Evolutionary conservation across 2,113 vertebrate genomes (phyloP).

Genomic region (Syngnathoides biaculeatus): DNA sequence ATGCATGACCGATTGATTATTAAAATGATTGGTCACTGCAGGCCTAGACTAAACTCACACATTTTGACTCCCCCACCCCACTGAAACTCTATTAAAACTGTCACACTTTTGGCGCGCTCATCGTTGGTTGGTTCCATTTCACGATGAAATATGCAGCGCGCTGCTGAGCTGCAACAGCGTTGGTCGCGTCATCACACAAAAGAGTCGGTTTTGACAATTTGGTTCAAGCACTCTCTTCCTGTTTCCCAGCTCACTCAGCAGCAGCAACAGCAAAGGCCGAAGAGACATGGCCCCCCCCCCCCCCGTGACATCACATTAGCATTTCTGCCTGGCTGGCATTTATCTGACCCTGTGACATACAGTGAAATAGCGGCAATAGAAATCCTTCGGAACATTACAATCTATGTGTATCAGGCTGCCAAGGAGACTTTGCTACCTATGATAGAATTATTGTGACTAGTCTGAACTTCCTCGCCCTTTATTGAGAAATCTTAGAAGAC

Average conservation of each 20-base stretch:
- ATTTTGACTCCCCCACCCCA: too few species aligned
- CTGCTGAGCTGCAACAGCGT: not conserved
- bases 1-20: too few species aligned
- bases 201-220: not conserved
- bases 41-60: too few species aligned
- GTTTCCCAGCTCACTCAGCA: slow-evolving; percentile 30
- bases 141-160: not conserved
- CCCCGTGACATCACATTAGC: slow-evolving; percentile 39
- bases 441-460: not conserved
- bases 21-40: too few species aligned
- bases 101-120: too few species aligned
- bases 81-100: too few species aligned
- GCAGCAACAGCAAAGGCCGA: slow-evolving; percentile 18
- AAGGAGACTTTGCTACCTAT: not conserved
- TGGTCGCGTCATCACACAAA: not conserved
- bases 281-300: slow-evolving; percentile 28
- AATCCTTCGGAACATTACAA: slow-evolving; percentile 13
- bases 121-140: too few species aligned
- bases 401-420: slow-evolving; percentile 7
- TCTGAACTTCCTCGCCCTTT: not conserved
- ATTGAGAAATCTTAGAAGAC: slow-evolving; percentile 9
- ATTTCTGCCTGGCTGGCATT: slow-evolving; percentile 45
- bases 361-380: slow-evolving; percentile 9
- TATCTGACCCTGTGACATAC: slow-evolving; percentile 9
- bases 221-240: slow-evolving; percentile 5